Evolutionary conservation across 2,888 invertebrate genomes (phyloP).

Genomic region (Criorhina ranunculi): DNA sequence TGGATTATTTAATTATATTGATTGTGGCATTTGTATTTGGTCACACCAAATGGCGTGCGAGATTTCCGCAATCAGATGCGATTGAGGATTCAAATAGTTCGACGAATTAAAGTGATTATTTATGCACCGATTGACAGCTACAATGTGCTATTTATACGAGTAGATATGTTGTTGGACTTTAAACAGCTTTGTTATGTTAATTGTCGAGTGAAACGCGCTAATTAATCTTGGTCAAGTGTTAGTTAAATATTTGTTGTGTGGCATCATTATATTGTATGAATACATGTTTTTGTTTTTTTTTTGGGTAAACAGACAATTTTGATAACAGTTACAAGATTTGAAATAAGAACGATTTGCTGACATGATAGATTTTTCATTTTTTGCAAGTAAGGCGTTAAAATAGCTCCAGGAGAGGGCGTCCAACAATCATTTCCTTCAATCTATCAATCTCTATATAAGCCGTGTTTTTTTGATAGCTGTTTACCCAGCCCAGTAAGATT

Average conservation of each 20-base stretch:
- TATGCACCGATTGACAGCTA: neutral
- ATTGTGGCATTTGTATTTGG: conserved; percentile 18
- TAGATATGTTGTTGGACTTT: neutral
- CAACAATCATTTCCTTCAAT: too few relatives aligned
- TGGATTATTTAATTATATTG: conserved; percentile 47
- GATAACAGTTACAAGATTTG: too few relatives aligned
- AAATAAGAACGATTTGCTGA: too few relatives aligned
- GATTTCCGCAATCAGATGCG: conserved; percentile 6
- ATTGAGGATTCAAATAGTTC: neutral
- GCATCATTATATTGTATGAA: neutral
- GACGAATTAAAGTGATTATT: conserved; percentile 13
- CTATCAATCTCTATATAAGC: too few relatives aligned
- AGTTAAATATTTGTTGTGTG: conserved; percentile 2
- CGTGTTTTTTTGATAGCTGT: too few relatives aligned
- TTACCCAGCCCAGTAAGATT: too few relatives aligned
- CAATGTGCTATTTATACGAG: neutral
- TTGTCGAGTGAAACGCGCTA: neutral
- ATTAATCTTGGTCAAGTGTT: conserved; percentile 16
- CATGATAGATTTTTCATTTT: too few relatives aligned
- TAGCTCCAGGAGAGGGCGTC: too few relatives aligned
- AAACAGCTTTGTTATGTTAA: neutral
- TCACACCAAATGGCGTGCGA: neutral
- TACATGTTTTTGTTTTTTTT: too few relatives aligned
- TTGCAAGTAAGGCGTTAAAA: too few relatives aligned
- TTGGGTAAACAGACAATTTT: too few relatives aligned